phyloP scores from a whole-genome alignment of 2,797 vertebrate species.

The Yasuhikotakia modesta region DNA sequence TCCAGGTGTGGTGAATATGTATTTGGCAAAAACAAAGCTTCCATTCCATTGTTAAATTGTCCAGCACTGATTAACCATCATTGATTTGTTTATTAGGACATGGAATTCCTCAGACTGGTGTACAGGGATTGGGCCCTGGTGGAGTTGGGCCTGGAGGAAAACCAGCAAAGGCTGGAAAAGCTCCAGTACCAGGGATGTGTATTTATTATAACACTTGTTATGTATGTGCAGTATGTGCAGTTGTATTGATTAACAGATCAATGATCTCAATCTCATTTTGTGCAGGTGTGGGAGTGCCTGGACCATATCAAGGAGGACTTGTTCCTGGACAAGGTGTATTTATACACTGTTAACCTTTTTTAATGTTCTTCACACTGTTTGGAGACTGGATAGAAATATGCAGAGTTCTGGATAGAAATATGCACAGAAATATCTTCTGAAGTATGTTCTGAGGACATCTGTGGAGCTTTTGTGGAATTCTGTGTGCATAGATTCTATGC shows the following conservation, averaged over 20 bases:
- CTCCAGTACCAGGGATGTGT: slow-evolving; percentile 85
- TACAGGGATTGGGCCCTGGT: slow-evolving; percentile 79
- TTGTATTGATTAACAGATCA: not conserved
- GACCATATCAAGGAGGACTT: slow-evolving; percentile 88
- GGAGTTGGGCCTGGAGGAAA: slow-evolving; percentile 78
- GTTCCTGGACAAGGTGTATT: slow-evolving; percentile 86
- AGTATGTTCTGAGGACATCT: too few species aligned
- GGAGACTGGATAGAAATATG: not conserved
- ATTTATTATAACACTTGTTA: not conserved
- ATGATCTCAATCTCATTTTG: slow-evolving; percentile 17
- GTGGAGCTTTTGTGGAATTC: not conserved
- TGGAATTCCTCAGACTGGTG: slow-evolving; percentile 83
- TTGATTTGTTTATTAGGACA: slow-evolving; percentile 72
- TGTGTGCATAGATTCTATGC: not conserved
- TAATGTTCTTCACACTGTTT: not conserved
- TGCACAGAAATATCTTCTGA: too few species aligned
- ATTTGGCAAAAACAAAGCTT: slow-evolving; percentile 13
- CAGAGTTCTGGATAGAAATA: not conserved
- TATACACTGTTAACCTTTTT: slow-evolving; percentile 26
- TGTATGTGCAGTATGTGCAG: not conserved
- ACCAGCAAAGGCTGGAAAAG: slow-evolving; percentile 60
- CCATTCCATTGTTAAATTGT: not conserved
- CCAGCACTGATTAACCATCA: not conserved
- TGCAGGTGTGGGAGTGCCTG: slow-evolving; percentile 91
- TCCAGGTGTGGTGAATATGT: slow-evolving; percentile 45